Evolutionary conservation across 2,797 vertebrate genomes (phyloP), one percentile per base, ranked within the genome.

Genomic region (Chiloscyllium punctatum): DNA sequence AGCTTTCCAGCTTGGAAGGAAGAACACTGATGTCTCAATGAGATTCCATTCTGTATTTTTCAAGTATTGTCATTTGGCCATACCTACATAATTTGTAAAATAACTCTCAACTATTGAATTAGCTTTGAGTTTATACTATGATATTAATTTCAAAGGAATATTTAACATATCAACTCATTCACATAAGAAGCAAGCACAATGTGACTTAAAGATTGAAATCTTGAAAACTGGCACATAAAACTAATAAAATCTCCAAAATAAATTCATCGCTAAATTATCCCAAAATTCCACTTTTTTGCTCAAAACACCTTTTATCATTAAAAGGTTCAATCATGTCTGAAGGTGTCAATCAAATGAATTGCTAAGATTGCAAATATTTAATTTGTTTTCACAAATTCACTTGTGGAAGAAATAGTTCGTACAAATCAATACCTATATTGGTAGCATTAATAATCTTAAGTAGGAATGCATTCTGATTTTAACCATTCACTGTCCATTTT

Each of bases 331-430:
- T 66, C 42, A 92, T n/a, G 90, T 25, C 90, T 42, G 9, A 37
- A 42, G 62, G 8, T 92, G 90, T 7, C 16, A 66, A 66, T 91
- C 57, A 92, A n/a, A 92, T 68, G 62, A 68, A 23, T 42, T 62
- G 57, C 57, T 92, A 42, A 25, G 66, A 69, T 92, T 42, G 69
- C 68, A 84, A 92, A 92, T n/a, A 69, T 92, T 92, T 92, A 92
- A 69, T 92, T 69, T 68, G 66, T n/a, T 69, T 21, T 92, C 90
- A 92, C n/a, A 92, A n/a, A 37, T 37, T 92, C 25, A 69, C 87
- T 37, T 92, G 62, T 23, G n/a, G 30, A 68, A 91, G 33, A 66
- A 57, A 21, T n/a, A 42, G 57, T 92, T 92, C 42, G 62, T 42
- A 68, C 69, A 92, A 68, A 69, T 92, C 62, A 69, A 66, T 25